Conservation (phyloP, 2,797 vertebrate species). For the Chaenodraco wilsoni region DNA sequence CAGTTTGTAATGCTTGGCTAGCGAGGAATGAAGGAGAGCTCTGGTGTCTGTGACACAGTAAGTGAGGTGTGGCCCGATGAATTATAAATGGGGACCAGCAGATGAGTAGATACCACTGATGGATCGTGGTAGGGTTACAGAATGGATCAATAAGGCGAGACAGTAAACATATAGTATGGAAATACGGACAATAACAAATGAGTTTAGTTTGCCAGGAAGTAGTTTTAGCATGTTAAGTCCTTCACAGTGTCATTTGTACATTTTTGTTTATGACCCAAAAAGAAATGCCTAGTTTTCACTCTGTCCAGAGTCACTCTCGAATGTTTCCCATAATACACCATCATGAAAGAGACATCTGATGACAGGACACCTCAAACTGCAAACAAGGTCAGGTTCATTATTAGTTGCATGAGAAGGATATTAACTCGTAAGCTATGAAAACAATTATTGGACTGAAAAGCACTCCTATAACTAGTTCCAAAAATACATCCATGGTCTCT, state of each 20-base stretch:
- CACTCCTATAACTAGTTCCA: too few species aligned
- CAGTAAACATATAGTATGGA: conserved; percentile 7
- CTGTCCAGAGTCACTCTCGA: not conserved
- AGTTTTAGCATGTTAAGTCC: not conserved
- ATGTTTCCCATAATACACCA: too few species aligned
- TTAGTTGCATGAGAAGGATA: too few species aligned
- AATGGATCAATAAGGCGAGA: conserved; percentile 19
- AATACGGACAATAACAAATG: not conserved
- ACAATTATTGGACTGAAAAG: too few species aligned
- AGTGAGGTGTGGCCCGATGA: conserved; percentile 62
- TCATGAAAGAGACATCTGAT: too few species aligned
- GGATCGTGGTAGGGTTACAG: conserved; percentile 23
- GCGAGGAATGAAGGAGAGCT: conserved; percentile 28
- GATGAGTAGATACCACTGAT: conserved; percentile 48
- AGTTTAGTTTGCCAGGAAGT: conserved; percentile 2
- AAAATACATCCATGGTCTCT: too few species aligned
- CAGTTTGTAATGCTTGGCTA: conserved; percentile 19
- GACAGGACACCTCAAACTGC: too few species aligned
- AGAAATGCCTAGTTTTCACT: not conserved
- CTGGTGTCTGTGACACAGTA: conserved; percentile 44
- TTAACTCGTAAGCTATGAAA: too few species aligned
- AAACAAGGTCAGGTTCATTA: too few species aligned
- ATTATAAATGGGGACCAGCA: conserved; percentile 66
- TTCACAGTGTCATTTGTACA: not conserved
- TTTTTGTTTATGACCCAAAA: not conserved